phyloP scores from a whole-genome alignment of 2,797 vertebrate species.

The Malurus splendens region DNA sequence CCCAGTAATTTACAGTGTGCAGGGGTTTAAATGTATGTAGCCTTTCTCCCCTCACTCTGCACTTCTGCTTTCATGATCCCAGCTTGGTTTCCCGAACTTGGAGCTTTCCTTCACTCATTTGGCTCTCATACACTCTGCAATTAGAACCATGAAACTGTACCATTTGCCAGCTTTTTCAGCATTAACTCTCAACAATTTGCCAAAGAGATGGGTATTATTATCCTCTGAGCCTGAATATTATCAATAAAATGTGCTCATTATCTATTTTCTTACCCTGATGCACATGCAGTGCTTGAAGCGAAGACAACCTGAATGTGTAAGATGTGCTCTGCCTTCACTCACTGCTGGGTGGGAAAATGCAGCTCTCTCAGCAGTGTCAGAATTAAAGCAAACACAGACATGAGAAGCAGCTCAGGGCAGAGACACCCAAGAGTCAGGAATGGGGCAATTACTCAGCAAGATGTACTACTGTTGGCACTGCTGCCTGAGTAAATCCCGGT shows the following conservation, averaged over 20 bases:
- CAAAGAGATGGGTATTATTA: not conserved
- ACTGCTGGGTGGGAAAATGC: not conserved
- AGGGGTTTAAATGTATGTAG: not conserved
- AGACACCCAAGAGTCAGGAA: not conserved
- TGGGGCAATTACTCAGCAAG: not conserved
- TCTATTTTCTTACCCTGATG: not conserved
- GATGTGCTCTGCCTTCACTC: not conserved
- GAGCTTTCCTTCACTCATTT: not conserved
- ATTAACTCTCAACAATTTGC: not conserved
- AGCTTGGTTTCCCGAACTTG: not conserved
- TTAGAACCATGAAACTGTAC: not conserved
- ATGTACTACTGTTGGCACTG: slow-evolving; percentile 7
- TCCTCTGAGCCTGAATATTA: not conserved
- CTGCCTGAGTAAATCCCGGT: not conserved
- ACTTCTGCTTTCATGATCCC: not conserved
- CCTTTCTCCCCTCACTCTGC: not conserved
- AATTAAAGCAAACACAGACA: slow-evolving; percentile 1
- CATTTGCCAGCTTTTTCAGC: not conserved
- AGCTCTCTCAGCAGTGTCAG: not conserved
- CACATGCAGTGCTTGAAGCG: accelerated
- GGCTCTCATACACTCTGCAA: not conserved
- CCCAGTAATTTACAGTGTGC: not conserved
- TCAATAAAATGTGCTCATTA: accelerated
- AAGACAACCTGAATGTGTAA: not conserved
- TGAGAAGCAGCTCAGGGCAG: slow-evolving; percentile 10